Evolutionary conservation across 1,140 invertebrate genomes (phyloP).

Genomic region (Drosophila rhopaloa): DNA sequence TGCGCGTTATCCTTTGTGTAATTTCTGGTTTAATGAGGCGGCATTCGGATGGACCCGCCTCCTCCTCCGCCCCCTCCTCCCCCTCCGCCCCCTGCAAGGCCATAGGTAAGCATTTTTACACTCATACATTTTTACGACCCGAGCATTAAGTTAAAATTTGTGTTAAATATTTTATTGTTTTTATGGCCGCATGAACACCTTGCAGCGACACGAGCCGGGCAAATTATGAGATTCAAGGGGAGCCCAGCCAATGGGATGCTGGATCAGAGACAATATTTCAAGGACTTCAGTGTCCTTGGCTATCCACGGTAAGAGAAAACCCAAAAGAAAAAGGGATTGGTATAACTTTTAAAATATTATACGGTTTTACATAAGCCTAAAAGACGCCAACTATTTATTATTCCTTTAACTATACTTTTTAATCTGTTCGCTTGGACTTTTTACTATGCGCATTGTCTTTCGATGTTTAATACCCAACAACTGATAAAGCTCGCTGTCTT

Average conservation of each 20-base stretch:
- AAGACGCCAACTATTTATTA: no score
- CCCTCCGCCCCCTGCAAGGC: constrained; percentile 1
- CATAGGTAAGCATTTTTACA: constrained; percentile 66
- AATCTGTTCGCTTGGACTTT: no score
- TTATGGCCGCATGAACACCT: constrained; percentile 77
- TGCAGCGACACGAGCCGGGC: constrained; percentile 33
- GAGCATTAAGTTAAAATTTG: constrained; percentile 81
- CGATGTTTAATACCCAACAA: no score
- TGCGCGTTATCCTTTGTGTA: constrained; percentile 78
- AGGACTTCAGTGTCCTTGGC: constrained; percentile 13
- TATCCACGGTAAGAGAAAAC: neutral
- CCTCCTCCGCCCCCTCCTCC: neutral
- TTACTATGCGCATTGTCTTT: no score
- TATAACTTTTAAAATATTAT: constrained; percentile 2
- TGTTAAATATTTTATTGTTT: constrained; percentile 83
- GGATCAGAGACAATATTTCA: constrained; percentile 20
- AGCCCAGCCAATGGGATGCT: neutral
- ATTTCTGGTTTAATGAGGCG: constrained; percentile 81
- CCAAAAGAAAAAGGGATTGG: neutral
- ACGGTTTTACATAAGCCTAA: neutral
- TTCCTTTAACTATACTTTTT: no score
- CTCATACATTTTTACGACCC: constrained; percentile 74
- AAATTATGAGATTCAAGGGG: constrained; percentile 51
- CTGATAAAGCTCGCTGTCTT: no score
- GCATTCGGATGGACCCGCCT: constrained; percentile 46